Evolutionary conservation across 2,888 invertebrate species (phyloP).

Genomic region (Archips xylosteana): DNA sequence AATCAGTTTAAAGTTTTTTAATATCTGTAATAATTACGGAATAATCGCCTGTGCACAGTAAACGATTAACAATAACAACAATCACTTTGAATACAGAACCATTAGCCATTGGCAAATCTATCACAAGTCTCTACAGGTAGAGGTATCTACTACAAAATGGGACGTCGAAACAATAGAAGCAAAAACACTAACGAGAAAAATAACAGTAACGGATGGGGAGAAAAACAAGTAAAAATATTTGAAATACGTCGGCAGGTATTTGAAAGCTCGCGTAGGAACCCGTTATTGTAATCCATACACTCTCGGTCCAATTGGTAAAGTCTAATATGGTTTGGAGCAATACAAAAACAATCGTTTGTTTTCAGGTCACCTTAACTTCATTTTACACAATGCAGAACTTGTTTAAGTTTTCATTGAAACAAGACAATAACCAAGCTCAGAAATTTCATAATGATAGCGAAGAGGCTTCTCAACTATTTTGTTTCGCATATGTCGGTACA

Average conservation of each 20-base stretch:
- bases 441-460: neutral
- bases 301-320: neutral
- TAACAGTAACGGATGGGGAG: neutral
- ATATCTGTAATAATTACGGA: no score
- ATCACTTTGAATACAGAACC: neutral
- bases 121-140: neutral
- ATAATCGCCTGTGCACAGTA: no score
- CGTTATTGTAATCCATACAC: neutral
- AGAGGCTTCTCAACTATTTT: neutral
- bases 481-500: neutral
- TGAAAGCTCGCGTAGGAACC: neutral
- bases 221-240: neutral
- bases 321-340: neutral
- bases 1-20: no score
- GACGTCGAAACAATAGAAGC: conserved; percentile 5
- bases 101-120: neutral
- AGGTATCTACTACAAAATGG: neutral
- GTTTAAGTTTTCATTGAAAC: neutral
- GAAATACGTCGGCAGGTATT: neutral
- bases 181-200: conserved; percentile 5
- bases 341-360: neutral
- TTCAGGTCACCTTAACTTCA: neutral
- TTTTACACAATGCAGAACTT: neutral
- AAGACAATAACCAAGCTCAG: neutral
- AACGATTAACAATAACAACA: neutral